Conservation (phyloP, 2,888 invertebrate genomes). For the Flexamia atlantica region DNA sequence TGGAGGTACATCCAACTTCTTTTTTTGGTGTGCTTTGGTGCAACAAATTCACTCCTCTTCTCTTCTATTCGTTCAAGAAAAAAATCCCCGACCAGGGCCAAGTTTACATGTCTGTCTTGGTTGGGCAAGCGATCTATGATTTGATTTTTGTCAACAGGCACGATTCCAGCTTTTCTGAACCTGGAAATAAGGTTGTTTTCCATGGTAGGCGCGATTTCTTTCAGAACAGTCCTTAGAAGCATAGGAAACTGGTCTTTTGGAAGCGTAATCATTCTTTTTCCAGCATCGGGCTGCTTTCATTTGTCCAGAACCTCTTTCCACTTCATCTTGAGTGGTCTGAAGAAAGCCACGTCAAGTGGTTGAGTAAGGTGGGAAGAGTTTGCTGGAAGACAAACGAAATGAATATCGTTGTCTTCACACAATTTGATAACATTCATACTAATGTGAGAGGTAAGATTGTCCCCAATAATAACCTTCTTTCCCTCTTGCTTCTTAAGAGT, state of each 20-base stretch:
- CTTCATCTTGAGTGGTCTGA: conserved; percentile 67
- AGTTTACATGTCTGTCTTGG: conserved; percentile 41
- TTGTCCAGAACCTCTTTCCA: conserved; percentile 64
- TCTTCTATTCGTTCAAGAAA: conserved; percentile 39
- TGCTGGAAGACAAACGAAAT: conserved; percentile 69
- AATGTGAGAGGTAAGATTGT: conserved; percentile 66
- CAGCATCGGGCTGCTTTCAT: conserved; percentile 62
- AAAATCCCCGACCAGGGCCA: conserved; percentile 43
- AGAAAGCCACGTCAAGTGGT: conserved; percentile 70
- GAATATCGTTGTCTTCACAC: conserved; percentile 68
- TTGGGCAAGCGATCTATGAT: conserved; percentile 45
- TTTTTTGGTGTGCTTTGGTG: neutral
- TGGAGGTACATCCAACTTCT: neutral
- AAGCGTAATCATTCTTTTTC: conserved; percentile 49
- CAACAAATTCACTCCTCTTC: conserved; percentile 47
- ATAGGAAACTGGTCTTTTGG: conserved; percentile 64
- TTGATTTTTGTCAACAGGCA: neutral
- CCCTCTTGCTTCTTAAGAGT: conserved; percentile 61
- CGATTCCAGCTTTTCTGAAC: conserved; percentile 52
- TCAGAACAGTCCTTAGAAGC: conserved; percentile 53
- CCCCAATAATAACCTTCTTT: conserved; percentile 66
- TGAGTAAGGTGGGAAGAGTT: conserved; percentile 68
- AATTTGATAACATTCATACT: conserved; percentile 62
- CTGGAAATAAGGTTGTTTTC: conserved; percentile 48
- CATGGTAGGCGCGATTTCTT: conserved; percentile 38